Base-by-base conservation (phyloP, 2,797 vertebrate genomes). In the Orestias chungarensis region DNA sequence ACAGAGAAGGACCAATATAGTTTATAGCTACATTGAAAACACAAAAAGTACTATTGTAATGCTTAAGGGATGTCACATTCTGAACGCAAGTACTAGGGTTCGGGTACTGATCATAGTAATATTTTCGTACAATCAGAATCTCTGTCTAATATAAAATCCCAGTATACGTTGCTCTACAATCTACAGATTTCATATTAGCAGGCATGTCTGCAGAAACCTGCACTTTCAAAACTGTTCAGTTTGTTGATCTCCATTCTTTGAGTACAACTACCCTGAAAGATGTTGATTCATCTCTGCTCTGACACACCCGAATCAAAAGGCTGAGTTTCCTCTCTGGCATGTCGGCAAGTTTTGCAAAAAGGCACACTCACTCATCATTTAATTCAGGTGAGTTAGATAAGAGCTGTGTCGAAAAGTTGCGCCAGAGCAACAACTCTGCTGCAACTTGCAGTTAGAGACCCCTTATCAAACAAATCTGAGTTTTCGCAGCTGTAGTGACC, bases 11-110 rank as follows among this genome's bases (percentile, higher is more conserved):
- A 84, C 68, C 57, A 49, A 43, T 38, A 75, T 12, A 73, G 78
- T 78, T 68, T 86, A 78, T 89, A 90, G 92, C 75, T 65, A 83
- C 68, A 82, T 81, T 86, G 73, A 61, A 85, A 73, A 73, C n/a
- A 8, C 3, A 46, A 59, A 70, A 1, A 85, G 66, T 15, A 20
- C 20, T 29, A 68, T 31, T 31, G 59, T 90, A 89, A 91, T 92
- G 80, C 6, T 47, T 57, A 38, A 40, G 1, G 3, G 43, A 27
- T 29, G 29, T 31, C 18, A 27, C 17, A 57, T 15, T 57, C 54
- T 57, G 14, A 57, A 17, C 18, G 5, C 29, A 57, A 33, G 17
- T 59, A 23, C 10, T 35, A n/a, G 55, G 31, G 10, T 59, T 18
- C 20, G 20, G 1, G 8, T 20, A 7, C 31, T 35, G 31, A 35